These are phyloP conservation scores for Mesitornis unicolor DNA, from an alignment of 2,113 vertebrate species.

Conservation along the genomic window DNA sequence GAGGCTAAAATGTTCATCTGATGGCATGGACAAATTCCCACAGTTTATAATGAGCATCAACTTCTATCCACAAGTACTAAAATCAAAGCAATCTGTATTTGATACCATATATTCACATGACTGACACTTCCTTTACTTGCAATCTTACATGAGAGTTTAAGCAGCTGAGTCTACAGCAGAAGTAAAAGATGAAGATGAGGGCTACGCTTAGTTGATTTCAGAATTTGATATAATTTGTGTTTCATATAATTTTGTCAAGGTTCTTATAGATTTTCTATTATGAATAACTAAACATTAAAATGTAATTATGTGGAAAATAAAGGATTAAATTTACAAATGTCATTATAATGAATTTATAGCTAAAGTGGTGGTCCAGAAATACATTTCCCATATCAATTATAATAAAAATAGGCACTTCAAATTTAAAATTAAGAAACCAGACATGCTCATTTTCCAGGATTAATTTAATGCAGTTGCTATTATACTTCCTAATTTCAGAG, in stretches of 20 bases:
- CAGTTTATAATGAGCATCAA: not conserved
- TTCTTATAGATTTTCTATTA: not conserved
- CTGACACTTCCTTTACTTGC: not conserved
- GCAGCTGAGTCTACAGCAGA: not conserved
- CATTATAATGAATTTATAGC: conserved; percentile 16
- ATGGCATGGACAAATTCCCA: not conserved
- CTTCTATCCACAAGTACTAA: not conserved
- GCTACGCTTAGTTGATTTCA: not conserved
- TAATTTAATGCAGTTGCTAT: conserved; percentile 4
- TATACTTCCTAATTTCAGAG: conserved; percentile 20
- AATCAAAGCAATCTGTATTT: not conserved
- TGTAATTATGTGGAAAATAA: conserved; percentile 41
- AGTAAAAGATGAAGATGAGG: not conserved
- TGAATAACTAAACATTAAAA: conserved; percentile 38
- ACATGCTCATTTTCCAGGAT: conserved; percentile 7
- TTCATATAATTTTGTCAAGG: conserved; percentile 3
- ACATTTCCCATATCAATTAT: not conserved
- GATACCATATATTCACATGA: not conserved
- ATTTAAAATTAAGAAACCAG: conserved; percentile 34
- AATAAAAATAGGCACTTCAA: conserved; percentile 22
- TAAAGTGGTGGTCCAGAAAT: not conserved
- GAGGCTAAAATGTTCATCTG: not conserved
- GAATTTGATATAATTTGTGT: not conserved
- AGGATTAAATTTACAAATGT: not conserved
- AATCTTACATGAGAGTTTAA: not conserved